Evolutionary conservation across 2,797 vertebrate genomes (phyloP), one percentile per base, ranked within the genome.

Genomic region (Knipowitschia caucasica): DNA sequence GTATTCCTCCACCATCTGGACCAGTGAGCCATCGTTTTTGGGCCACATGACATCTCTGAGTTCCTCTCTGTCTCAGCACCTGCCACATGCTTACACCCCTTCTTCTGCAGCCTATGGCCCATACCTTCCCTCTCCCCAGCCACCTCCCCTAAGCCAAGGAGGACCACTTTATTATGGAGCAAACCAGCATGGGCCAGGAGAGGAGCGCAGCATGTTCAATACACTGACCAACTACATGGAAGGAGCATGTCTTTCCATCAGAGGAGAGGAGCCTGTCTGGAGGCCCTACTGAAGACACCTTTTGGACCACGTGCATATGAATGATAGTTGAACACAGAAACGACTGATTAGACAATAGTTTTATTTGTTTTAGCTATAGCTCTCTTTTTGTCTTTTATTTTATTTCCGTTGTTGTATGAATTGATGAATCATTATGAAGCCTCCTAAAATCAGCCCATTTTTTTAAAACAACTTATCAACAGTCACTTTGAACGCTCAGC

Each of bases 221-320:
- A 52, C 74, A 0, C 34, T 85, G 49, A 59, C 49, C 42, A 81
- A 71, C 71, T 83, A 80, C 21, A 75, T 80, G 0, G 84, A 86
- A 31, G 82, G 80, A 58, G 53, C 62, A 5, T 82, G 71, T 76
- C 62, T 83, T 29, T 64, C 77, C 1, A 3, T 81, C 1, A 71
- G 85, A 59, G 79, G 81, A 11, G 86, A 87, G 40, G 86, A 88
- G 70, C 68, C 80, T 54, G 78, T 86, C 0, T 88, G 84, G 86
- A 86, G 86, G 58, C 86, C 80, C 11, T 88, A 88, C n/a, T 86
- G 50, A 86, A 39, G n/a, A n/a, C n/a, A n/a, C n/a, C n/a, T n/a
- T n/a, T n/a, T n/a, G n/a, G n/a, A n/a, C n/a, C n/a, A n/a, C n/a
- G n/a, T n/a, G n/a, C n/a, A n/a, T n/a, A n/a, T n/a, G n/a, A n/a